Conservation (phyloP, 2,113 vertebrate species). For the Neotoma lepida region DNA sequence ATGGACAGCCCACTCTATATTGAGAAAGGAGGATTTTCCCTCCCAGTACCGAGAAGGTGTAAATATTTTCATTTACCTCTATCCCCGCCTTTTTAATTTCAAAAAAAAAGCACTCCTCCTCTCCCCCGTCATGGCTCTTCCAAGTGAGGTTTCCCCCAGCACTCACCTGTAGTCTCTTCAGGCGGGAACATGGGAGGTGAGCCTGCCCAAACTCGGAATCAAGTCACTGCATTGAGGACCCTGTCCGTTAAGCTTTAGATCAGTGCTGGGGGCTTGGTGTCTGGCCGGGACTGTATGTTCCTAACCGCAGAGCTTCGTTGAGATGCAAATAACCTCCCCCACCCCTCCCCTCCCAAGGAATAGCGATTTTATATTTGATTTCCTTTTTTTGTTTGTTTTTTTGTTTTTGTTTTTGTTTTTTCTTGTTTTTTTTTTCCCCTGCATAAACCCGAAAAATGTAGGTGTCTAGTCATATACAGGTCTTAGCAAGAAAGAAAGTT, state of each 20-base stretch:
- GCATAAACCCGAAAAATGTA: conserved; percentile 93
- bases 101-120: conserved; percentile 18
- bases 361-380: conserved; percentile 91
- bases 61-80: conserved; percentile 72
- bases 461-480: conserved; percentile 99
- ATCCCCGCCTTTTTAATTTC: conserved; percentile 62
- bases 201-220: conserved; percentile 82
- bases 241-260: conserved; percentile 83
- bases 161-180: conserved; percentile 42
- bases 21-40: conserved; percentile 68
- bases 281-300: conserved; percentile 88
- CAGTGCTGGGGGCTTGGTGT: conserved; percentile 88
- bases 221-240: conserved; percentile 90
- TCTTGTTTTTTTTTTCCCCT: conserved; percentile 75
- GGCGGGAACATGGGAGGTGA: conserved; percentile 57
- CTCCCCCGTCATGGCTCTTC: conserved; percentile 1
- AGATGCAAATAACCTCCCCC: conserved; percentile 84
- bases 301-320: conserved; percentile 88
- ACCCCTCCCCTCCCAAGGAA: conserved; percentile 66
- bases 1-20: conserved; percentile 74
- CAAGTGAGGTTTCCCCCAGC: neutral
- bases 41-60: conserved; percentile 58
- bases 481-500: conserved; percentile 99
- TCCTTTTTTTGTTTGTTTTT: conserved; percentile 86
- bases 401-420: conserved; percentile 84